Evolutionary conservation across 92 coral and sea anemone species (phyloP).

Genomic region (Meandrina meandrites): DNA sequence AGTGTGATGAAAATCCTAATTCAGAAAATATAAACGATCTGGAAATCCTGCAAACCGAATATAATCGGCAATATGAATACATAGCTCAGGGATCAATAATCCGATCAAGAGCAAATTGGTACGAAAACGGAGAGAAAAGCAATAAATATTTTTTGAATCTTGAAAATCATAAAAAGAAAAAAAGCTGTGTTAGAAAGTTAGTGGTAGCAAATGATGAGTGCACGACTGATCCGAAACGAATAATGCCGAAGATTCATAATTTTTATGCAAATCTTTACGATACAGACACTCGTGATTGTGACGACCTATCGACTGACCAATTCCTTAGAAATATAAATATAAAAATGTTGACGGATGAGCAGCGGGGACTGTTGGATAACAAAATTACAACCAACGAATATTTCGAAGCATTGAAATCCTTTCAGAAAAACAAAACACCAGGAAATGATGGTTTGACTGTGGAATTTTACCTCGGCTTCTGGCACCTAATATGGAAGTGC

Average conservation of each 20-base stretch:
- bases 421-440: constrained; percentile 50
- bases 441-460: constrained; percentile 61
- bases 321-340: constrained; percentile 15
- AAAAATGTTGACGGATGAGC: constrained; percentile 29
- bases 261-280: constrained; percentile 45
- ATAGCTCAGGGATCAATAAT: constrained; percentile 57
- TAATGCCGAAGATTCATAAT: constrained; percentile 32
- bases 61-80: constrained; percentile 41
- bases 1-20: constrained; percentile 19
- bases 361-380: constrained; percentile 29
- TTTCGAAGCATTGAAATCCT: constrained; percentile 39
- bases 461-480: constrained; percentile 61
- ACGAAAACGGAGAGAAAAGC: constrained; percentile 59
- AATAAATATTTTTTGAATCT: constrained; percentile 53
- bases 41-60: constrained; percentile 40
- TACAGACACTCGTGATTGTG: constrained; percentile 3
- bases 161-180: constrained; percentile 38
- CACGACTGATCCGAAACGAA: constrained; percentile 34
- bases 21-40: constrained; percentile 34
- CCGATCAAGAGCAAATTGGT: constrained; percentile 56
- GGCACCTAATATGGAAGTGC: constrained; percentile 45
- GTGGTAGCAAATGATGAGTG: constrained; percentile 2
- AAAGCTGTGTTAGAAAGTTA: constrained; percentile 21
- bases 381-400: constrained; percentile 38
- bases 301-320: not conserved